Evolutionary conservation across 2,113 vertebrate genomes (phyloP), one percentile per base, ranked within the genome.

Genomic region (Indicator indicator): DNA sequence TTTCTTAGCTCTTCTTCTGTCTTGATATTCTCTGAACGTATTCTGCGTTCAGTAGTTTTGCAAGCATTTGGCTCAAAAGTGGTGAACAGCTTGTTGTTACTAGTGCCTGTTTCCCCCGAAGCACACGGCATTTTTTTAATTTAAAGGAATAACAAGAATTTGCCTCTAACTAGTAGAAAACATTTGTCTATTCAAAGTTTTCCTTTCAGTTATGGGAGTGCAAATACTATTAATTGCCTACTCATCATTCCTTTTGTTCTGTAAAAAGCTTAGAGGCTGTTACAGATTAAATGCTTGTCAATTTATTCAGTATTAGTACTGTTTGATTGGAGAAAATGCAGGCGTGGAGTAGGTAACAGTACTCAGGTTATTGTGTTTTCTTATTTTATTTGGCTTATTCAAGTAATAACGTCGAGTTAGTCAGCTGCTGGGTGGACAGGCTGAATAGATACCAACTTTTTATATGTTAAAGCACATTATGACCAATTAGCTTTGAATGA

Each of bases 21-120:
- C 68, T 85, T 62, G 75, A 30, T 3, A 16, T 46, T 70, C 62
- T 89, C 73, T 64, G 65, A 73, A 70, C 67, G 52, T 86, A 8
- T 73, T 84, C 33, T 62, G 33, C 23, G 42, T 69, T 75, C 50
- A 6, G 44, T 36, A 18, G 62, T 84, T 79, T 79, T 84, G 80
- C 40, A 72, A 92, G 92, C 52, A 12, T 67, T 94, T 96, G 86
- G 93, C 88, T 95, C 54, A 32, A 7, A 84, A 88, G 70, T 33
- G 85, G 55, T 69, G 81, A 94, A 77, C 93, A 95, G 83, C 83
- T 95, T 91, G 86, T 91, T 94, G 56, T 77, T 89, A n/a, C 80
- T 91, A 83, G 73, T 96, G 75, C 55, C 83, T 62, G 30, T 19
- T 95, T 83, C 54, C 67, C 87, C 72, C 19, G 69, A 92, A 96